Percentiles rank a stretch among this genome's conserved stretches.
Conservation (phyloP, 2,888 invertebrate genomes). For the Zonitis immaculata region DNA sequence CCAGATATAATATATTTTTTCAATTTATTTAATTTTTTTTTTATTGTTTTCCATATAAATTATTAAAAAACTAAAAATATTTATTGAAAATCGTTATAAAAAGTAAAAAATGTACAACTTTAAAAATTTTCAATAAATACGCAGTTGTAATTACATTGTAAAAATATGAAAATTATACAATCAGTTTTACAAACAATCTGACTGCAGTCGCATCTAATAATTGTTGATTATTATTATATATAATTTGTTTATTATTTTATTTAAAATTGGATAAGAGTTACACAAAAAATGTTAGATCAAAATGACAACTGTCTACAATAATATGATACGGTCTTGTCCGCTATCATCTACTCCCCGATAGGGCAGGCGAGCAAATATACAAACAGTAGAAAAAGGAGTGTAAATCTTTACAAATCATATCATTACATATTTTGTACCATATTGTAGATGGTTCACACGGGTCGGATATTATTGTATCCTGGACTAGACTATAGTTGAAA, state of each 20-base stretch:
- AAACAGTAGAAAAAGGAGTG: slow-evolving; percentile 51
- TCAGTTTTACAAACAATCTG: slow-evolving; percentile 42
- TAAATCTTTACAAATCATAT: slow-evolving; percentile 51
- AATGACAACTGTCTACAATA: slow-evolving; percentile 47
- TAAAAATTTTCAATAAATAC: slow-evolving; percentile 48
- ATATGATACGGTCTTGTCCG: slow-evolving; percentile 44
- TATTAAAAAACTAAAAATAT: slow-evolving; percentile 41
- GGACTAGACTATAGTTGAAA: slow-evolving; percentile 17
- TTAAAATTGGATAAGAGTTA: slow-evolving; percentile 46
- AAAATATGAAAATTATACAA: slow-evolving; percentile 44
- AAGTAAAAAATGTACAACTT: slow-evolving; percentile 49
- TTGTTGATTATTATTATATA: background rate
- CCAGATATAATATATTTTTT: slow-evolving; percentile 3
- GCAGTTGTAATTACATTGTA: slow-evolving; percentile 41
- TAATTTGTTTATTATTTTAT: slow-evolving; percentile 15
- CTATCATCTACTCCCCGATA: slow-evolving; percentile 39
- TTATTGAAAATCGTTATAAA: slow-evolving; percentile 47
- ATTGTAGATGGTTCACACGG: slow-evolving; percentile 33
- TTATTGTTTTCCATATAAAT: slow-evolving; percentile 35
- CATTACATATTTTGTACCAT: slow-evolving; percentile 50
- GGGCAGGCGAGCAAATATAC: slow-evolving; percentile 47
- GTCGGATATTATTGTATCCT: slow-evolving; percentile 21
- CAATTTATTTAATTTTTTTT: slow-evolving; percentile 1
- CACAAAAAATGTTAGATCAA: slow-evolving; percentile 41
- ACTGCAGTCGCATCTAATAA: slow-evolving; percentile 41